A percentile compares a stretch with the other conserved stretches of the same genome.
These are phyloP conservation scores for Camponotus pennsylvanicus DNA, from an alignment of 1,140 invertebrate species.

Conservation along the genomic window DNA sequence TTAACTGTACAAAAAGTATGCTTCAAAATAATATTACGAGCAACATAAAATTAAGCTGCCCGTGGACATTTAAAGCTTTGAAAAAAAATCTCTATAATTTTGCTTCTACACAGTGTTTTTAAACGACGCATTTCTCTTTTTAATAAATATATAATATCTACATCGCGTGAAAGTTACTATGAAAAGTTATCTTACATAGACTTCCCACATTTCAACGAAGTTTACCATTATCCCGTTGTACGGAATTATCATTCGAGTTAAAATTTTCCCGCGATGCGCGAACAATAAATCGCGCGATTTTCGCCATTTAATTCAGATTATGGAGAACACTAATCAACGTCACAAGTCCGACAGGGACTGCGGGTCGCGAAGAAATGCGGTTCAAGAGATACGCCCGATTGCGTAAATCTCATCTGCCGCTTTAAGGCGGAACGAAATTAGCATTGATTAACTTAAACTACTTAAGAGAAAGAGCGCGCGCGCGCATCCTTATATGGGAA, in stretches of 20 bases:
- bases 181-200: constrained; percentile 16
- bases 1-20: neutral
- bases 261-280: constrained; percentile 31
- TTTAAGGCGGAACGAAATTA: constrained; percentile 50
- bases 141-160: neutral
- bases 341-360: neutral
- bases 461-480: constrained; percentile 33
- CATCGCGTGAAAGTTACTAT: neutral
- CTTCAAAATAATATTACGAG: neutral
- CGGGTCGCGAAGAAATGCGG: constrained; percentile 12
- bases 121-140: neutral
- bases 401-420: constrained; percentile 39
- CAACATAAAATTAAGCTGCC: neutral
- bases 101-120: neutral
- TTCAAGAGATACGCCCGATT: constrained; percentile 27
- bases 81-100: neutral
- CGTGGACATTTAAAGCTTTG: neutral
- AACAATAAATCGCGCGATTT: constrained; percentile 44
- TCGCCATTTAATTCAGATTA: constrained; percentile 25
- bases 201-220: constrained; percentile 1
- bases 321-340: constrained; percentile 37
- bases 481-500: constrained; percentile 41
- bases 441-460: constrained; percentile 62
- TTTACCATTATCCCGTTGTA: constrained; percentile 19
- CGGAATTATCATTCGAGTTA: constrained; percentile 29